A percentile compares a stretch with the other conserved stretches of the same genome.
phyloP scores from a whole-genome alignment of 2,113 vertebrate genomes.

The Taxidea taxus region DNA sequence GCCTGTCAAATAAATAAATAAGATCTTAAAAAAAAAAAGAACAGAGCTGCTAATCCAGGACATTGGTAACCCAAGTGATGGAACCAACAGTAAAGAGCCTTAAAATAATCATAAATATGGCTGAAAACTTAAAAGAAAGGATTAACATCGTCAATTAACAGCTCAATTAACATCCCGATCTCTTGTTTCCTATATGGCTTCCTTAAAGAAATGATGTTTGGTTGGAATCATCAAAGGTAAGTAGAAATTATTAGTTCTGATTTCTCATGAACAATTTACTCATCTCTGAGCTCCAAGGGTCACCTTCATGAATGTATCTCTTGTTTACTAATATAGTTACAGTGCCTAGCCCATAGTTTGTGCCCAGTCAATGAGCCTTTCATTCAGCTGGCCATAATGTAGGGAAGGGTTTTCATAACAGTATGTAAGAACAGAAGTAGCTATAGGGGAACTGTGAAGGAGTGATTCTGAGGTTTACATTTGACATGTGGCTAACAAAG shows the following conservation, averaged over 20 bases:
- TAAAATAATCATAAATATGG: neutral
- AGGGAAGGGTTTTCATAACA: neutral
- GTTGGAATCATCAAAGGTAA: neutral
- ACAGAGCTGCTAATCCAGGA: neutral
- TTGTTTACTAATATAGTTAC: neutral
- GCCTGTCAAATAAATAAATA: too few relatives aligned
- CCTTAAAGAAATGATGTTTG: neutral
- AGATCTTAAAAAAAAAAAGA: too few relatives aligned
- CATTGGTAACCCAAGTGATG: neutral
- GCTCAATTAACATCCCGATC: neutral
- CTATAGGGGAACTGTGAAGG: neutral
- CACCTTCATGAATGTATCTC: neutral
- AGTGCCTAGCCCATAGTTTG: neutral
- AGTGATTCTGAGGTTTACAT: neutral
- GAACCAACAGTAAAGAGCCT: neutral
- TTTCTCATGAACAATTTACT: neutral
- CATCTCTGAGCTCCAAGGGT: neutral
- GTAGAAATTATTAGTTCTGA: neutral
- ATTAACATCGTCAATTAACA: neutral
- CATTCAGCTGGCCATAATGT: neutral
- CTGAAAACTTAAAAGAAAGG: neutral
- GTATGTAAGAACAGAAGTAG: neutral
- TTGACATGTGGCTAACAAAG: neutral
- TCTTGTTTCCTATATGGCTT: neutral
- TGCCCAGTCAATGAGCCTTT: neutral